Base-by-base conservation (phyloP, 2,797 vertebrate genomes). In the Periophthalmus magnuspinnatus region DNA sequence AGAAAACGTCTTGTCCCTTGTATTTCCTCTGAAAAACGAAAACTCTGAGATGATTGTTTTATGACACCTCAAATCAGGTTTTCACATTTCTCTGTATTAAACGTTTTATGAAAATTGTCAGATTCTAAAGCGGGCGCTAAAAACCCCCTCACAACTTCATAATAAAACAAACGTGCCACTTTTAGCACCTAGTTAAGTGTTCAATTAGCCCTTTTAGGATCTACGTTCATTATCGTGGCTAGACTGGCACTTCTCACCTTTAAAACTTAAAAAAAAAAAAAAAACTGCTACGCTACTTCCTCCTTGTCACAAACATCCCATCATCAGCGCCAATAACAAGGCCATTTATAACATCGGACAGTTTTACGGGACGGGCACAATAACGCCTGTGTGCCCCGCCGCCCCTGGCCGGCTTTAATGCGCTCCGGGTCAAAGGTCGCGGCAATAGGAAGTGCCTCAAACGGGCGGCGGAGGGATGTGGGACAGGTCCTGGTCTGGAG, bases 401-500 rank as follows among this genome's bases (percentile, higher is more conserved):
- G 81, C n/a, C 77, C 86, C 66, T 72, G 36, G 84, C 76, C 60
- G 70, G 82, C 72, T 65, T 75, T 91, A 56, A 70, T 80, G 76
- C 70, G 87, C 72, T 77, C 78, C 58, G 69, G 78, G 84, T 92
- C 84, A 86, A 81, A 87, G 90, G 89, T 94, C 93, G 83, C 90
- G 87, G 86, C 78, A 92, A 94, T 86, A 92, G 92, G 92, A 95
- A 94, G 91, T 79, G 78, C 68, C 77, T 88, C n/a, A 92, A 91
- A 79, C 89, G 85, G 87, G 83, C 77, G 70, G 80, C 81, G 87
- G 93, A 92, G 90, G 82, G 75, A 83, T 86, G 85, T n/a, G 85
- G 89, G 79, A 84, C 62, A 86, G 77, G 61, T 50, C 65, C 67
- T 68, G 74, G 80, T 84, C 85, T 81, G 89, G 93, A 91, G 80